Conservation (phyloP, 92 coral and sea anemone species). For the Hydrozoanthus gracilis region DNA sequence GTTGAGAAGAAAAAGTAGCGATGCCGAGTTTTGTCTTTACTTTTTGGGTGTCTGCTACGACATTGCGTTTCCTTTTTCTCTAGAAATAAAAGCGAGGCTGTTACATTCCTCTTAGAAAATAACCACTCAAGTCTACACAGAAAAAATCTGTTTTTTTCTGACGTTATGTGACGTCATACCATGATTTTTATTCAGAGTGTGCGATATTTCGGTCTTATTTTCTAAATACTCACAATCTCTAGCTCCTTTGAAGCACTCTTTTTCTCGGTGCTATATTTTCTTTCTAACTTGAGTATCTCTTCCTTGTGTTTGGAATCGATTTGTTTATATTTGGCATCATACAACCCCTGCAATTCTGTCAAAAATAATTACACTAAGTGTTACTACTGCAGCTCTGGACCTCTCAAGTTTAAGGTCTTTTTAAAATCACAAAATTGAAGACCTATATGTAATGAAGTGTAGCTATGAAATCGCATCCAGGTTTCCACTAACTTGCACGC, state of each 20-base stretch:
- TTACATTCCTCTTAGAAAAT: no score
- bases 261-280: slow-evolving; percentile 70
- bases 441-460: no score
- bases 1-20: no score
- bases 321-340: slow-evolving; percentile 77
- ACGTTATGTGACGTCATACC: not conserved
- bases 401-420: not conserved
- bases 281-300: slow-evolving; percentile 65
- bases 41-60: no score
- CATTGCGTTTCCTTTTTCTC: no score
- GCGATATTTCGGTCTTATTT: not conserved
- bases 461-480: no score
- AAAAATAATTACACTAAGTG: not conserved
- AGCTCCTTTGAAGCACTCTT: slow-evolving; percentile 71
- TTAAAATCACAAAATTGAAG: not conserved
- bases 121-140: no score
- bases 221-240: slow-evolving; percentile 70
- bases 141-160: not conserved
- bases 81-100: no score
- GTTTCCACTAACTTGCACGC: no score
- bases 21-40: no score
- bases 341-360: slow-evolving; percentile 79
- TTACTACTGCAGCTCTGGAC: not conserved
- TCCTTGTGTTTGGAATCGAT: slow-evolving; percentile 70
- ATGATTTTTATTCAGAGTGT: no score